Evolutionary conservation across 1,140 invertebrate species (phyloP).

Genomic region (Diabrotica virgifera): DNA sequence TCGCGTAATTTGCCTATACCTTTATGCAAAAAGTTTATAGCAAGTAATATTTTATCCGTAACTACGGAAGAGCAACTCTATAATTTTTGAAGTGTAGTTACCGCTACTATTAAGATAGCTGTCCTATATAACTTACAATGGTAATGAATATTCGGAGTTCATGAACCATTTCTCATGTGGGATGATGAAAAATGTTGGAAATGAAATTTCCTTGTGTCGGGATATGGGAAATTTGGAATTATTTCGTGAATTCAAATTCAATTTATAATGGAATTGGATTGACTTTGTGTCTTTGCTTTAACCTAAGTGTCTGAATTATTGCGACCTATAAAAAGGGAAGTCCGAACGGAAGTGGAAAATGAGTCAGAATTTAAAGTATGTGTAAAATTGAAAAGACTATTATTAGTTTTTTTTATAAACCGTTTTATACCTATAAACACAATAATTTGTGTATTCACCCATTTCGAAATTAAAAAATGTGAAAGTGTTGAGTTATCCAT

Average conservation of each 20-base stretch:
- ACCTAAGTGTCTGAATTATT: neutral
- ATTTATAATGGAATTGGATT: constrained; percentile 3
- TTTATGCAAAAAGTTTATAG: no score
- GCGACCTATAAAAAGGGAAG: neutral
- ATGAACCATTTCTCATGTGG: constrained; percentile 18
- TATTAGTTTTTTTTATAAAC: no score
- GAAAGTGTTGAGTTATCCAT: no score
- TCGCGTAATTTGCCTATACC: no score
- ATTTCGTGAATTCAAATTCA: constrained; percentile 7
- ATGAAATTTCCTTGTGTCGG: constrained; percentile 23
- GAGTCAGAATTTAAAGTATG: no score
- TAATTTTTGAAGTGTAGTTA: neutral
- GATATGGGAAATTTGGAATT: constrained; percentile 9
- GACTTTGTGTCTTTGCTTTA: neutral
- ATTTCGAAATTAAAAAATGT: no score
- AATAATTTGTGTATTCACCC: no score
- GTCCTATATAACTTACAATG: constrained; percentile 12
- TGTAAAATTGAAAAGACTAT: no score
- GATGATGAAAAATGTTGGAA: constrained; percentile 21
- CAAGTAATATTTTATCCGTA: no score
- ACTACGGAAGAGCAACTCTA: no score
- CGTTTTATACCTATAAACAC: no score
- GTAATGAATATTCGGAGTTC: constrained; percentile 23
- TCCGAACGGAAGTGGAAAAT: neutral
- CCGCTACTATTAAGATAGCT: constrained; percentile 13